Percentiles rank a stretch among this genome's conserved stretches.
Conservation (phyloP, 2,888 invertebrate genomes). For the Pherbina coryleti region DNA sequence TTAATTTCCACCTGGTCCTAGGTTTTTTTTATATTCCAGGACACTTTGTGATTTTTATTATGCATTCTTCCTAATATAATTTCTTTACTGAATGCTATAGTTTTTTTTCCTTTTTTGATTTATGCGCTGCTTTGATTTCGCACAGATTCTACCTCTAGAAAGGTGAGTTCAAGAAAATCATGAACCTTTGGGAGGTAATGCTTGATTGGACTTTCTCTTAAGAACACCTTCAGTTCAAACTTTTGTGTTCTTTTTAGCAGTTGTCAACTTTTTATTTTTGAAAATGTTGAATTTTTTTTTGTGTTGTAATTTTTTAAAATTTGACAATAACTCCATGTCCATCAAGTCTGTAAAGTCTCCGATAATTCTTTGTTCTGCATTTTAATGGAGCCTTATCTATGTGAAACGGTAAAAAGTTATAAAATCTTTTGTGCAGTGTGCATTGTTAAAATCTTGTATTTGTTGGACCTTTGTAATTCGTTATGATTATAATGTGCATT, state of each 20-base stretch:
- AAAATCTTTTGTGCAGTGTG: background rate
- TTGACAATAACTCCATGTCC: background rate
- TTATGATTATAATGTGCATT: background rate
- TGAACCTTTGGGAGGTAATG: background rate
- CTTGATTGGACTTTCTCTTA: background rate
- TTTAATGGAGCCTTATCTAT: background rate
- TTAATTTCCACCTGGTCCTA: slow-evolving; percentile 54
- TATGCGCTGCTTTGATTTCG: background rate
- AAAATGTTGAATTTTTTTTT: background rate
- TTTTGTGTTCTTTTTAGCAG: background rate
- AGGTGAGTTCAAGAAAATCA: background rate
- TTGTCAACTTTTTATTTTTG: background rate
- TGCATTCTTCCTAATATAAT: background rate
- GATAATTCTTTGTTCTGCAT: too few species aligned
- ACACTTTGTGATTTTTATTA: slow-evolving; percentile 29
- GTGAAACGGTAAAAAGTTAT: background rate
- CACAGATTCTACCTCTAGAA: background rate
- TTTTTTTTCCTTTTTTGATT: background rate
- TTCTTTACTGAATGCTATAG: background rate
- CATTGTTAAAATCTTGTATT: background rate
- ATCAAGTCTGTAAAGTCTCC: too few species aligned
- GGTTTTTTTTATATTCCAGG: slow-evolving; percentile 5
- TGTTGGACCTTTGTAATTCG: background rate
- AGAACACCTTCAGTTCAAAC: too few species aligned
- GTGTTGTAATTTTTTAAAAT: background rate